phyloP scores from a whole-genome alignment of 2,113 vertebrate genomes.

The Semicossyphus pulcher region DNA sequence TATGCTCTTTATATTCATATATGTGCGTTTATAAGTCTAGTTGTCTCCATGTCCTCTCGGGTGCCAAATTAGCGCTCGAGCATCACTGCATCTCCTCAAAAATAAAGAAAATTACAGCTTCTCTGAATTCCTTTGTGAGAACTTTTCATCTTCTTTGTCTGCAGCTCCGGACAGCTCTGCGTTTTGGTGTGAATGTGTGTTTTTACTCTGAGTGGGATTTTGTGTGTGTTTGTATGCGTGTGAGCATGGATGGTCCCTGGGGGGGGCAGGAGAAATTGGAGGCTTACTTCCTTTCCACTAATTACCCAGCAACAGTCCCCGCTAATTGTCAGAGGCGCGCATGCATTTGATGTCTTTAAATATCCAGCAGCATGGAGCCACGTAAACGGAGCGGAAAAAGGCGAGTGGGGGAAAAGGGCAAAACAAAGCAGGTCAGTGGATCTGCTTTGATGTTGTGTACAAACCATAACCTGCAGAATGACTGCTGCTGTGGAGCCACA shows the following conservation, averaged over 20 bases:
- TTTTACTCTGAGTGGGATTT: not conserved
- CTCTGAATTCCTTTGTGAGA: not conserved
- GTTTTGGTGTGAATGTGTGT: not conserved
- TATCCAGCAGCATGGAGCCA: constrained; percentile 47
- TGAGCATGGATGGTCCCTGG: constrained; percentile 7
- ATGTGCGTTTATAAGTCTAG: not conserved
- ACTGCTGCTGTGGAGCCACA: constrained; percentile 12
- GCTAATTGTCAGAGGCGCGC: constrained; percentile 59
- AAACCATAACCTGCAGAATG: constrained; percentile 21
- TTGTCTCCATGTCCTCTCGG: not conserved
- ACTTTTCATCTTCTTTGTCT: constrained; percentile 5
- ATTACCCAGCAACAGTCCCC: constrained; percentile 69
- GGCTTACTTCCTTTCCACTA: constrained; percentile 67
- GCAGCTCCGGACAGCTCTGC: not conserved
- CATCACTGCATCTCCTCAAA: not conserved
- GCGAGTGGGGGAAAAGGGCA: constrained; percentile 4
- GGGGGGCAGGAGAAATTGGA: constrained; percentile 15
- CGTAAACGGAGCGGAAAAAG: not conserved
- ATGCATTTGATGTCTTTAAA: constrained; percentile 62
- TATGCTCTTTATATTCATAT: not conserved
- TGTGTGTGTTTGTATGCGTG: not conserved
- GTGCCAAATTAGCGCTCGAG: constrained; percentile 19
- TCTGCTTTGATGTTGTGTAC: constrained; percentile 46
- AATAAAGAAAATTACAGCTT: not conserved
- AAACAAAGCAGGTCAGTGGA: constrained; percentile 39